A percentile compares a stretch with the other conserved stretches of the same genome.
Evolutionary conservation across 2,797 vertebrate species (phyloP).

Genomic region (Eutrigla gurnardus): DNA sequence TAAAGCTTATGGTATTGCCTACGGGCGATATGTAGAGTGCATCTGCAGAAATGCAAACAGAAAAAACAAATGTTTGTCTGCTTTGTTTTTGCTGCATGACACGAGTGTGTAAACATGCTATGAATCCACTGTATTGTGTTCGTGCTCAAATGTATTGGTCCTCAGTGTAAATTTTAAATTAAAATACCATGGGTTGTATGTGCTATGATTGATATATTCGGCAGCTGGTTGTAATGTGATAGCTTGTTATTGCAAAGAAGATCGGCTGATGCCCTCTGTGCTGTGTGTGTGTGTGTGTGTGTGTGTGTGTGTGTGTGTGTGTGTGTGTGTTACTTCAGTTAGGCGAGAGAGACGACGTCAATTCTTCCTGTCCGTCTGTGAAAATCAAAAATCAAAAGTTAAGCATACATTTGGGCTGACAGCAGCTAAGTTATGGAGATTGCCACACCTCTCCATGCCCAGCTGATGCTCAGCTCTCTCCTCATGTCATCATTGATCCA

Average conservation of each 20-base stretch:
- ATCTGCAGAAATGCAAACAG: constrained; percentile 18
- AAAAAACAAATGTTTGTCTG: neutral
- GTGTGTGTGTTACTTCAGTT: constrained; percentile 10
- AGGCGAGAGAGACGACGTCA: constrained; percentile 14
- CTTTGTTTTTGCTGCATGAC: neutral
- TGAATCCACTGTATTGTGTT: constrained; percentile 1
- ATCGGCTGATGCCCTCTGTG: constrained; percentile 11
- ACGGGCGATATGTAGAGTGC: constrained; percentile 20
- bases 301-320: neutral
- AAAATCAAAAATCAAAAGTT: constrained; percentile 32
- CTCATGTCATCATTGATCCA: constrained; percentile 49
- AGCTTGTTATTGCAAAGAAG: constrained; percentile 16
- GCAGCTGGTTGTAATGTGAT: constrained; percentile 23
- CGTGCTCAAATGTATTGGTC: neutral
- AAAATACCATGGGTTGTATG: neutral
- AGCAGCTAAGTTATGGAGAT: constrained; percentile 39
- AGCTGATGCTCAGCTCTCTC: constrained; percentile 40
- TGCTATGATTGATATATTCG: constrained; percentile 14
- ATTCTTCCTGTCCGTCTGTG: constrained; percentile 25
- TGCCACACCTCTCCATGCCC: constrained; percentile 21
- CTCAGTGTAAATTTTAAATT: neutral
- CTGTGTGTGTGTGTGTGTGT: neutral
- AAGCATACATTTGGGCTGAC: constrained; percentile 37
- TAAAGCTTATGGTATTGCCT: constrained; percentile 39
- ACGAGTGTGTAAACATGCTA: neutral